phyloP scores from a whole-genome alignment of 2,888 invertebrate species.

The Gymnosoma rotundatum region DNA sequence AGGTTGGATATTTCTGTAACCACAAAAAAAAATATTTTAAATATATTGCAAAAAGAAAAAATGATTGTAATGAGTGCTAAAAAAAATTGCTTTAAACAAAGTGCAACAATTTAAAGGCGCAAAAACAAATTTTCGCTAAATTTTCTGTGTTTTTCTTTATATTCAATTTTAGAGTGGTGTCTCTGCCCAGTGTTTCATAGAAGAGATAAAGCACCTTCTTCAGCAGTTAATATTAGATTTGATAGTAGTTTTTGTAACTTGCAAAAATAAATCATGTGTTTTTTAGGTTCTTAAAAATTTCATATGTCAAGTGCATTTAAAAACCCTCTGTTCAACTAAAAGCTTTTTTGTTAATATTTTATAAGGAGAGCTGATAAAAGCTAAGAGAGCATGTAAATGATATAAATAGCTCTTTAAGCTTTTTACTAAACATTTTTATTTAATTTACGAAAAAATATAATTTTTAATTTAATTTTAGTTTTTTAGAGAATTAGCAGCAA shows the following conservation, averaged over 20 bases:
- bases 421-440: background rate
- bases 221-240: no score
- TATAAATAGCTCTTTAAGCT: conserved; percentile 32
- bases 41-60: no score
- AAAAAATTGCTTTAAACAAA: background rate
- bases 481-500: no score
- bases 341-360: conserved; percentile 35
- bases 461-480: no score
- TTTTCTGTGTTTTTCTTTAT: background rate
- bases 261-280: conserved; percentile 51
- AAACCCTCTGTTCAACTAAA: conserved; percentile 10
- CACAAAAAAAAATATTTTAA: no score
- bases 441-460: no score
- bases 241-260: background rate
- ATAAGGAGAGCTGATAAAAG: conserved; percentile 3
- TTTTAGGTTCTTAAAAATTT: background rate
- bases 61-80: no score
- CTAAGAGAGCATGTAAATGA: background rate
- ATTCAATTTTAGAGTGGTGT: conserved; percentile 29
- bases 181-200: conserved; percentile 25
- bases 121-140: conserved; percentile 35
- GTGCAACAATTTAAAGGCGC: conserved; percentile 42
- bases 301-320: conserved; percentile 63
- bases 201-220: conserved; percentile 7
- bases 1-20: no score